A percentile compares a stretch with the other conserved stretches of the same genome.
Conservation (phyloP, 2,888 invertebrate species). For the Mesoligia furuncula region DNA sequence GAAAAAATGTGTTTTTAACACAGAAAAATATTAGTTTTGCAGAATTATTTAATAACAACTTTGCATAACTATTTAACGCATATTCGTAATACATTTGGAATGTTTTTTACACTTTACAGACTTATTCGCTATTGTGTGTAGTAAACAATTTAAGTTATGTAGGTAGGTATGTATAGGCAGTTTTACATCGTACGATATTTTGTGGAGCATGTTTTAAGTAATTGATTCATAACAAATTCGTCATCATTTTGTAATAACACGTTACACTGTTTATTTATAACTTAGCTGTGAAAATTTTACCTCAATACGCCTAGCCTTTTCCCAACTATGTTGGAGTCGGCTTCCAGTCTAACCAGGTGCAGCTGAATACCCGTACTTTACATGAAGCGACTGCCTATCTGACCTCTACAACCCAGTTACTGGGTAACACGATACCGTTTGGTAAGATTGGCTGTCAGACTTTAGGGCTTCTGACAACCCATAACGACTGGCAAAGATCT, state of each 20-base stretch:
- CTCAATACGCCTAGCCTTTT: neutral
- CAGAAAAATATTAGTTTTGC: slow-evolving; percentile 6
- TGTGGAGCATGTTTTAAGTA: neutral
- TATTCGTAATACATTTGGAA: slow-evolving; percentile 18
- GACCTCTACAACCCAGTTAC: neutral
- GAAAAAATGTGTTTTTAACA: slow-evolving; percentile 15
- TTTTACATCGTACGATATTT: slow-evolving; percentile 27
- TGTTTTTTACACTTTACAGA: neutral
- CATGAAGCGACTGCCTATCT: neutral
- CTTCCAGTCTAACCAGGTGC: neutral
- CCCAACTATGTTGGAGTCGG: neutral
- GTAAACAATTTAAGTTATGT: slow-evolving; percentile 28
- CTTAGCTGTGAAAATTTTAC: neutral
- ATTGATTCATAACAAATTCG: neutral
- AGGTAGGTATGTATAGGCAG: neutral
- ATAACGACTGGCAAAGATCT: neutral
- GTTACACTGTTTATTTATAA: neutral
- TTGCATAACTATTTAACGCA: neutral
- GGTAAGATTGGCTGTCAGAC: neutral
- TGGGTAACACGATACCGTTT: neutral
- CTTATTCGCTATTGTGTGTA: neutral
- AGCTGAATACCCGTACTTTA: neutral
- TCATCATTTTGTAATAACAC: slow-evolving; percentile 13
- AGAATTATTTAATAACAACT: neutral
- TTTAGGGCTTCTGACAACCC: neutral